Evolutionary conservation across 2,888 invertebrate species (phyloP), one percentile per base, ranked within the genome.

Genomic region (Nomada flava): DNA sequence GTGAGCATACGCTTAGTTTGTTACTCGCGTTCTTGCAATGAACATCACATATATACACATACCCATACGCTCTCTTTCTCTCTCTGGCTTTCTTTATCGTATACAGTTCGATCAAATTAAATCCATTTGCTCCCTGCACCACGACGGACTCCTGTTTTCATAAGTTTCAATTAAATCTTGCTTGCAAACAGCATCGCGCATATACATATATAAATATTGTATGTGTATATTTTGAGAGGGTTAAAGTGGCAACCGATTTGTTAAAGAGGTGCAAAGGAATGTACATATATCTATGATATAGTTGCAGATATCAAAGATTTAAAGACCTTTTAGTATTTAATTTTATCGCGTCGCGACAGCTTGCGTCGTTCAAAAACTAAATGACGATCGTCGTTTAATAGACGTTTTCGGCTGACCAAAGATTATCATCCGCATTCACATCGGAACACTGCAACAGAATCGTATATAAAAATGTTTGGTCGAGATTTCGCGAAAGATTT

Each of bases 381-480:
- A 72, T 76, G 70, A 83, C 73, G 63, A 86, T 85, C 53, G 77
- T 86, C 57, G 85, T 85, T 82, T 20, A 75, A 84, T 88, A 88
- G 85, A 82, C 87, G 86, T 86, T 90, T 86, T 89, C 90, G 88
- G 90, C 84, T 85, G 86, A 90, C 88, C 89, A 91, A 90, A 91
- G 89, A 91, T 87, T 88, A 88, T 87, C 86, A 83, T 60, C 84
- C 82, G 83, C 70, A 83, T 83, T 36, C 53, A 82, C 67, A 65
- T 76, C 82, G 76, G 75, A 88, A 67, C 79, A 80, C 73, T 74
- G 79, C 62, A 87, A 86, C 72, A 78, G 65, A 64, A 79, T 57
- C 74, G 36, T 72, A n/a, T 26, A 26, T 50, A 29, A 53, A 76
- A 60, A 68, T 53, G 74, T 82, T 83, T 76, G 75, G 81, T 76